These are phyloP conservation scores for Bacillus rossius DNA, from an alignment of 1,140 invertebrate species.

Conservation along the genomic window DNA sequence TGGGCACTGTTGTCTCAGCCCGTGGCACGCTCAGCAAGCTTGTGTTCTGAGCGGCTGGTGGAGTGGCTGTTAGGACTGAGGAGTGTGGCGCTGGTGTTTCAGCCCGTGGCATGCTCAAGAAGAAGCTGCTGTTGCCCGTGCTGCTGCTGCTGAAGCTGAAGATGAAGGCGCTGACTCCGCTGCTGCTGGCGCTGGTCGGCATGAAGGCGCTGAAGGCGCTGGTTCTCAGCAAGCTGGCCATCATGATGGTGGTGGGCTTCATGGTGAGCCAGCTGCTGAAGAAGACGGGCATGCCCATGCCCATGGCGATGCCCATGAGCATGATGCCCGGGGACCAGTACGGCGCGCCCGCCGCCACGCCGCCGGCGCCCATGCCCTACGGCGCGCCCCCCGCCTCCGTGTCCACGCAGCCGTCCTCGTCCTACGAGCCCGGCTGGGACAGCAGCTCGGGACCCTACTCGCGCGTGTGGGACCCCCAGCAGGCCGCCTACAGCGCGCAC, in stretches of 20 bases:
- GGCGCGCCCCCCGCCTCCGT: constrained; percentile 47
- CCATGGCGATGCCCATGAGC: constrained; percentile 44
- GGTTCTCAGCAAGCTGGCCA: constrained; percentile 73
- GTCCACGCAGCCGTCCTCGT: constrained; percentile 10
- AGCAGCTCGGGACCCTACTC: constrained; percentile 61
- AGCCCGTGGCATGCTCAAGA: constrained; percentile 62
- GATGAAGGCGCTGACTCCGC: constrained; percentile 75
- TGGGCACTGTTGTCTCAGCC: no score
- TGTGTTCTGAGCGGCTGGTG: background rate
- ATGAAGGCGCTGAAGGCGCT: constrained; percentile 77
- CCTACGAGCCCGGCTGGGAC: constrained; percentile 38
- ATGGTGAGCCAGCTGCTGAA: constrained; percentile 65
- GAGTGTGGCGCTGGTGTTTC: constrained; percentile 23
- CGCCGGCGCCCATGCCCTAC: constrained; percentile 49
- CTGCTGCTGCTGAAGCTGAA: constrained; percentile 74
- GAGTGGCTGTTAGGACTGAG: no score
- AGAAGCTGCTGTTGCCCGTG: constrained; percentile 72
- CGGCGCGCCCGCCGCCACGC: constrained; percentile 34
- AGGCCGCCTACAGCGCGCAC: constrained; percentile 64
- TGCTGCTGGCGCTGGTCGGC: constrained; percentile 68
- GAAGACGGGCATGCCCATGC: constrained; percentile 69
- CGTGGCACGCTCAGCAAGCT: no score
- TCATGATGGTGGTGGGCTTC: constrained; percentile 72
- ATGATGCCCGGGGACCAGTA: constrained; percentile 33
- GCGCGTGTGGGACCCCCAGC: constrained; percentile 41